A percentile compares a stretch with the other conserved stretches of the same genome.
phyloP scores from a whole-genome alignment of 2,888 invertebrate species.

The Melanargia galathea region DNA sequence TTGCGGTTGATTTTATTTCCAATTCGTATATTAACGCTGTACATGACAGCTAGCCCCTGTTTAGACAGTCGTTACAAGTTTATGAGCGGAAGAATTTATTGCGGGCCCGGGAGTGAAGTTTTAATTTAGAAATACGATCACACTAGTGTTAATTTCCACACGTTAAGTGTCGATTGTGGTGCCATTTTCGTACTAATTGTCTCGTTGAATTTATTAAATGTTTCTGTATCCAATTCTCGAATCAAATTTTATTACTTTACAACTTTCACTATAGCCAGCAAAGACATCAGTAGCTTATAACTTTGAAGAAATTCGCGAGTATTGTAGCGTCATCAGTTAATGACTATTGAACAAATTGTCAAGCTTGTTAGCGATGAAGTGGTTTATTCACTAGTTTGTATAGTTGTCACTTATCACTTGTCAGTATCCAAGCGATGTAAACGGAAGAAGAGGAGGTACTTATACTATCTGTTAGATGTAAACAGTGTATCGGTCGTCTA shows the following conservation, averaged over 20 bases:
- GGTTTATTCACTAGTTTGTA: too few relatives aligned
- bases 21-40: slow-evolving; percentile 65
- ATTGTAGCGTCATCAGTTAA: too few relatives aligned
- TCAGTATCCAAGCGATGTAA: too few relatives aligned
- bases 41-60: slow-evolving; percentile 75
- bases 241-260: neutral
- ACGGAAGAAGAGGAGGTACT: too few relatives aligned
- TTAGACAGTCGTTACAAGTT: slow-evolving; percentile 78
- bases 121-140: slow-evolving; percentile 76
- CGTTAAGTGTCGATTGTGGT: slow-evolving; percentile 47
- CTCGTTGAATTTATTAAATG: neutral
- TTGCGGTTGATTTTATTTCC: slow-evolving; percentile 49
- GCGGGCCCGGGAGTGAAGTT: slow-evolving; percentile 62
- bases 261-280: too few relatives aligned
- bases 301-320: neutral
- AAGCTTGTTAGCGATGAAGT: neutral
- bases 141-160: slow-evolving; percentile 72
- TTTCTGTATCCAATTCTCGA: neutral
- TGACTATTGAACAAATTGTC: neutral
- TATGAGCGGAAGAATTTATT: slow-evolving; percentile 76
- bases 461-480: too few relatives aligned
- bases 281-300: neutral
- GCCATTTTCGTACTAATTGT: slow-evolving; percentile 22
- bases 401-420: too few relatives aligned
- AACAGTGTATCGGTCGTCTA: too few relatives aligned